Percentiles rank a stretch among this genome's conserved stretches.
These are phyloP conservation scores for Agrilus planipennis DNA, from an alignment of 1,140 invertebrate genomes.

Conservation along the genomic window DNA sequence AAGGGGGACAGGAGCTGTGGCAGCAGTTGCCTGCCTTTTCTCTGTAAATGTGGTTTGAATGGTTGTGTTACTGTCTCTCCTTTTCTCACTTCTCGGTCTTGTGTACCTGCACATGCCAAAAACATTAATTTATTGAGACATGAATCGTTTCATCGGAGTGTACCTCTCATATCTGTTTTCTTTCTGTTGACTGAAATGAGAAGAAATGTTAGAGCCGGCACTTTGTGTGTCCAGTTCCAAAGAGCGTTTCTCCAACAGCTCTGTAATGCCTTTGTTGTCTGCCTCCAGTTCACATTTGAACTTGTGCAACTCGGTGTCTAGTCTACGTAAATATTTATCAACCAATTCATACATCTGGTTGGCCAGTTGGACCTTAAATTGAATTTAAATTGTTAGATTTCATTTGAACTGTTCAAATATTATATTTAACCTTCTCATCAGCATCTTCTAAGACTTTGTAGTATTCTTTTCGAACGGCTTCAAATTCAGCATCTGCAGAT, in stretches of 20 bases:
- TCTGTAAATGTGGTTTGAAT: slow-evolving; percentile 29
- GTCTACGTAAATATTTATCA: slow-evolving; percentile 78
- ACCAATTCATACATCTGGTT: slow-evolving; percentile 92
- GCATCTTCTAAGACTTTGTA: slow-evolving; percentile 88
- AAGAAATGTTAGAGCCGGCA: slow-evolving; percentile 34
- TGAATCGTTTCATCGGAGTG: background rate
- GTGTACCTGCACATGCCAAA: slow-evolving; percentile 9
- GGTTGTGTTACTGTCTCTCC: slow-evolving; percentile 24
- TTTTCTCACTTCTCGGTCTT: slow-evolving; percentile 26
- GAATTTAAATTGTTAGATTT: slow-evolving; percentile 7
- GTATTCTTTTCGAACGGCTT: slow-evolving; percentile 79
- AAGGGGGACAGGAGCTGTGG: slow-evolving; percentile 14
- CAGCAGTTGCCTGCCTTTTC: slow-evolving; percentile 32
- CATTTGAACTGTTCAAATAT: background rate
- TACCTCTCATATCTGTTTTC: slow-evolving; percentile 38
- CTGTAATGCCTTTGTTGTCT: slow-evolving; percentile 95
- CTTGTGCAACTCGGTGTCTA: slow-evolving; percentile 91
- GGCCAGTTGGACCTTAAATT: slow-evolving; percentile 61
- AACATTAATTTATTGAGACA: slow-evolving; percentile 1
- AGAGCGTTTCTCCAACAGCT: slow-evolving; percentile 86
- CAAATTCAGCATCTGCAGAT: slow-evolving; percentile 71
- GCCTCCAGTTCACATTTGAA: slow-evolving; percentile 98
- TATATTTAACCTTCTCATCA: slow-evolving; percentile 60
- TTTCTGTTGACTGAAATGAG: slow-evolving; percentile 34
- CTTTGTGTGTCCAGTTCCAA: slow-evolving; percentile 61